Conservation (phyloP, 1,140 invertebrate genomes). For the Papilio glaucus region DNA sequence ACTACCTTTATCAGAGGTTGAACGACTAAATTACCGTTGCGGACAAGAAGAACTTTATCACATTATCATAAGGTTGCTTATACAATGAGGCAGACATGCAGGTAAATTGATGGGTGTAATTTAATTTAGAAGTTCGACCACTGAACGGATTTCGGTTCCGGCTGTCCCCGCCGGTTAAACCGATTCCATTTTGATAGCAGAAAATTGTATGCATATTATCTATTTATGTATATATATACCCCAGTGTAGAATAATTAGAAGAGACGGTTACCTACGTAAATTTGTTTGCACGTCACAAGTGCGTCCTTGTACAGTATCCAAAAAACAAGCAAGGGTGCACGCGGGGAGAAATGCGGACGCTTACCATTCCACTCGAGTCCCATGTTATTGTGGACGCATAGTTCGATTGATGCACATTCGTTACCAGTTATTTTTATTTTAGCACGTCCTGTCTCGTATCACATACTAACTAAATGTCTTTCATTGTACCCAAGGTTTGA, state of each 20-base stretch:
- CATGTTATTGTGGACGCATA: too few species aligned
- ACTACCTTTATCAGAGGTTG: neutral
- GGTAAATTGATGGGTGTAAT: neutral
- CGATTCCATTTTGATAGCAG: slow-evolving; percentile 15
- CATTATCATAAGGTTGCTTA: neutral
- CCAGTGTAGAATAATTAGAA: too few species aligned
- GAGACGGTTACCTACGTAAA: too few species aligned
- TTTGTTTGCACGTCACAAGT: too few species aligned
- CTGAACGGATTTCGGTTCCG: slow-evolving; percentile 22
- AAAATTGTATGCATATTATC: neutral
- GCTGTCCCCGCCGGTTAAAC: slow-evolving; percentile 10
- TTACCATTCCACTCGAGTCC: too few species aligned
- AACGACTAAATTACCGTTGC: neutral
- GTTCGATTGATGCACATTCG: too few species aligned
- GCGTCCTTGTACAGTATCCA: too few species aligned
- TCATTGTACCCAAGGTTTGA: neutral
- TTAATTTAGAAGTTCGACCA: slow-evolving; percentile 21
- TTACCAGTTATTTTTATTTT: too few species aligned
- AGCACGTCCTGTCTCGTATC: too few species aligned
- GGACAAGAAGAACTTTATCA: neutral
- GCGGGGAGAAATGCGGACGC: too few species aligned
- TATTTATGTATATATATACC: too few species aligned
- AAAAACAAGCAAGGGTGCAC: too few species aligned
- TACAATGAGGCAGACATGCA: neutral
- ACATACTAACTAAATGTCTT: neutral